phyloP scores from a whole-genome alignment of 1,140 invertebrate species.

The Hyles euphorbiae region DNA sequence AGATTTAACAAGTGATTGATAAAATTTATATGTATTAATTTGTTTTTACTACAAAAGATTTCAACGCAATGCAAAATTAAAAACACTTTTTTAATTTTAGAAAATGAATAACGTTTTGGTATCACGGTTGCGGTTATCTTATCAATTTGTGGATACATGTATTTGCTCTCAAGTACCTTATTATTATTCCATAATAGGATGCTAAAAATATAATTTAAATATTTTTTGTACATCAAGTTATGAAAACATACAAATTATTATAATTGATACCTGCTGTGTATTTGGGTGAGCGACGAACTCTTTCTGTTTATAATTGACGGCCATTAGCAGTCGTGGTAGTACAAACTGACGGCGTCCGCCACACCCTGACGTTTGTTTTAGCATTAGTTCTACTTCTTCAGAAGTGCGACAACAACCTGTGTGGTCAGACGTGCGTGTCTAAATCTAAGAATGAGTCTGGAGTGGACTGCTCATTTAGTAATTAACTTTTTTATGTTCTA shows the following conservation, averaged over 20 bases:
- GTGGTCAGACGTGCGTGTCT: neutral
- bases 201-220: no score
- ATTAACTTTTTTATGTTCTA: neutral
- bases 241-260: neutral
- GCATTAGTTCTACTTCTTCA: constrained; percentile 81
- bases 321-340: constrained; percentile 80
- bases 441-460: neutral
- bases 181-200: no score
- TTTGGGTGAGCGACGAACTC: constrained; percentile 85
- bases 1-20: no score
- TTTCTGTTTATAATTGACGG: constrained; percentile 84
- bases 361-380: constrained; percentile 73
- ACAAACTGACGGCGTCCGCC: constrained; percentile 53
- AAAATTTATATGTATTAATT: no score
- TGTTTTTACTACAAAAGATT: no score
- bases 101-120: no score
- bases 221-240: no score
- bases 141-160: no score
- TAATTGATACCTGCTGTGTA: constrained; percentile 79
- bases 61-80: no score
- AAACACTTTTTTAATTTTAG: no score
- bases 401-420: constrained; percentile 78
- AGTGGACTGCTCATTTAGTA: neutral
- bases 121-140: no score
- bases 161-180: no score